Evolutionary conservation across 2,113 vertebrate species (phyloP).

Genomic region (Larimichthys polyactis): DNA sequence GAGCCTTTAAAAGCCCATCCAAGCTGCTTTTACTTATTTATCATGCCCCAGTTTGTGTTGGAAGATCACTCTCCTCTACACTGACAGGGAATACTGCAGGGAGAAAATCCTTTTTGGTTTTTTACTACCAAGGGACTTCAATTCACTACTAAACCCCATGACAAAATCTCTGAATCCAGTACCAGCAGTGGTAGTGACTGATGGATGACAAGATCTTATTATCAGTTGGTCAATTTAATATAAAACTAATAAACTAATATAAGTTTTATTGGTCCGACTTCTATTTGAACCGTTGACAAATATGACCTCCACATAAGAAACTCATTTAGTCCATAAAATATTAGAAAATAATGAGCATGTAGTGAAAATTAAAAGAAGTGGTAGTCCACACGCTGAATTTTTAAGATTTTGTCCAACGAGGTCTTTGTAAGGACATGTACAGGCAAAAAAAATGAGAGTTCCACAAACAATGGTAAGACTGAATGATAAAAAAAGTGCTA

Average conservation of each 20-base stretch:
- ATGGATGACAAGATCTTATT: conserved; percentile 12
- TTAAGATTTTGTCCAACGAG: background rate
- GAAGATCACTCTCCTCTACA: conserved; percentile 68
- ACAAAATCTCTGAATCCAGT: conserved; percentile 13
- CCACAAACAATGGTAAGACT: background rate
- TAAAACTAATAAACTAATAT: background rate
- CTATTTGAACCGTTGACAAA: too few relatives aligned
- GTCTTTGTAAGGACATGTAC: background rate
- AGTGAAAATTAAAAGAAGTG: background rate
- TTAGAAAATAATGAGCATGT: background rate
- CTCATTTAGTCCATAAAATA: background rate
- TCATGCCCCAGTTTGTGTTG: conserved; percentile 80
- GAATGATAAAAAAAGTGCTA: background rate
- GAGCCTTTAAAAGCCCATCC: conserved; percentile 81
- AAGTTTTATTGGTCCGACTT: background rate
- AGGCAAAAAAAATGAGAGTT: background rate
- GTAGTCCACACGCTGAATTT: background rate
- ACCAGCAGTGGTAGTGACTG: conserved; percentile 9
- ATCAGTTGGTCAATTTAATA: conserved; percentile 19
- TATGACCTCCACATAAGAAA: background rate
- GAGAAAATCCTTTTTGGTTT: conserved; percentile 51
- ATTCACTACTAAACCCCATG: conserved; percentile 22
- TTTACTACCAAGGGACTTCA: conserved; percentile 27
- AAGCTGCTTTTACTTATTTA: conserved; percentile 83
- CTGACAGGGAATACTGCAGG: conserved; percentile 55